phyloP scores from a whole-genome alignment of 1,140 invertebrate genomes.

The Epicauta chinensis region DNA sequence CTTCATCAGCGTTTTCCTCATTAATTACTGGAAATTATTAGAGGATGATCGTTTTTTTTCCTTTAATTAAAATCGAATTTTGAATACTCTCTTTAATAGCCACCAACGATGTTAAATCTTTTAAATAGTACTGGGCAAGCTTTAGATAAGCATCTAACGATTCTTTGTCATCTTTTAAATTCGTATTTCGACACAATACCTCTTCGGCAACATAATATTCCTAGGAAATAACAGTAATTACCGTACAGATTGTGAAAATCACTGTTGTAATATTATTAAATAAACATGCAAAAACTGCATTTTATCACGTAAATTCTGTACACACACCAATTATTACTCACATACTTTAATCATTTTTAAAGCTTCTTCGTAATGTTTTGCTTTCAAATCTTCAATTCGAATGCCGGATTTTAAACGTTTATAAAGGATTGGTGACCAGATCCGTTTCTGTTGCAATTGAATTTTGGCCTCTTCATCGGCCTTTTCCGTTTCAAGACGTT shows the following conservation, averaged over 20 bases:
- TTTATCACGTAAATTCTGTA: constrained; percentile 8
- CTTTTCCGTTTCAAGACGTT: constrained; percentile 27
- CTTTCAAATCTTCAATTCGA: constrained; percentile 53
- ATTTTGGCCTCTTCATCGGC: constrained; percentile 34
- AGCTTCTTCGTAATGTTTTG: constrained; percentile 50
- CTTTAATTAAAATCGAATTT: no score
- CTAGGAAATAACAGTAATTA: constrained; percentile 34
- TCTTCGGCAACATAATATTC: constrained; percentile 49
- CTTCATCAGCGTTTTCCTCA: constrained; percentile 16
- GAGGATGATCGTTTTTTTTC: no score
- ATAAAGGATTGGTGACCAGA: constrained; percentile 54
- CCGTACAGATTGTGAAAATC: constrained; percentile 8
- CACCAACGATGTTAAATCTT: constrained; percentile 55
- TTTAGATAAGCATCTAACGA: constrained; percentile 49
- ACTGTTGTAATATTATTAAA: not conserved
- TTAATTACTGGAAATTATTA: not conserved
- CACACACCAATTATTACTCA: no score
- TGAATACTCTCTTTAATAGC: constrained; percentile 47
- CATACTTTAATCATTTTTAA: constrained; percentile 47
- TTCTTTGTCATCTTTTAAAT: constrained; percentile 46
- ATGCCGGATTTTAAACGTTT: constrained; percentile 45
- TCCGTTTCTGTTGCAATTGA: constrained; percentile 35
- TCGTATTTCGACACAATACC: constrained; percentile 42
- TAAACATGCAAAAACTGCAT: not conserved
- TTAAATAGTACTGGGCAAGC: constrained; percentile 50